A percentile compares a stretch with the other conserved stretches of the same genome.
Evolutionary conservation across 2,113 vertebrate species (phyloP).

Genomic region (Struthio camelus): DNA sequence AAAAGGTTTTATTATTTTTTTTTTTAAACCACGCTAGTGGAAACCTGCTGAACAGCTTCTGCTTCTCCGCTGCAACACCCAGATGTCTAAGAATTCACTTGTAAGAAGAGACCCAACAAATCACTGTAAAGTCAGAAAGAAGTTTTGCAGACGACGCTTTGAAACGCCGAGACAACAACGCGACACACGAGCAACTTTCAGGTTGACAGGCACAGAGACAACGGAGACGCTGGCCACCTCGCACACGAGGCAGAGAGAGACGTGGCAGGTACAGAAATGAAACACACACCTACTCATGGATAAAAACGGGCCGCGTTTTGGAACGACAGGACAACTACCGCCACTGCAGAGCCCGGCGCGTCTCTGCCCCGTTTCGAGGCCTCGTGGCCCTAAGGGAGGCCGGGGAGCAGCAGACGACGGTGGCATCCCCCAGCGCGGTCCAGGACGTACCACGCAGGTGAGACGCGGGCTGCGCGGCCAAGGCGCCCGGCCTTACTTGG

Average conservation of each 20-base stretch:
- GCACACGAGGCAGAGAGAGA: no score
- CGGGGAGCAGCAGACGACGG: not conserved
- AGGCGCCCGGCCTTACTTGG: not conserved
- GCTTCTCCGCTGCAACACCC: not conserved
- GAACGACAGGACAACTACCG: no score
- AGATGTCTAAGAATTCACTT: not conserved
- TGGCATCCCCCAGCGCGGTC: not conserved
- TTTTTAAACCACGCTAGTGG: not conserved
- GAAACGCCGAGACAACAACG: not conserved
- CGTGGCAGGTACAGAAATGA: rapidly evolving
- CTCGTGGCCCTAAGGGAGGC: no score
- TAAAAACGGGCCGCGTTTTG: not conserved
- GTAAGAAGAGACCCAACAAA: not conserved
- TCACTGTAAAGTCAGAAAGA: rapidly evolving
- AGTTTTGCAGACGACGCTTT: not conserved
- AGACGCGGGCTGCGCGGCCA: no score
- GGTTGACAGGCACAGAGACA: not conserved
- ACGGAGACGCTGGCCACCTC: not conserved
- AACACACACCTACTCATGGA: rapidly evolving
- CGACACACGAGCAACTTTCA: no score
- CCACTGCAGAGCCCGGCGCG: not conserved
- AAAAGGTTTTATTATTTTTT: not conserved
- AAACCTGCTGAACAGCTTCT: not conserved
- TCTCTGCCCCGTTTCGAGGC: not conserved
- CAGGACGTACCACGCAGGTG: not conserved